These are phyloP conservation scores for Sminthurinus aureus DNA, from an alignment of 2,888 invertebrate genomes.

Conservation along the genomic window DNA sequence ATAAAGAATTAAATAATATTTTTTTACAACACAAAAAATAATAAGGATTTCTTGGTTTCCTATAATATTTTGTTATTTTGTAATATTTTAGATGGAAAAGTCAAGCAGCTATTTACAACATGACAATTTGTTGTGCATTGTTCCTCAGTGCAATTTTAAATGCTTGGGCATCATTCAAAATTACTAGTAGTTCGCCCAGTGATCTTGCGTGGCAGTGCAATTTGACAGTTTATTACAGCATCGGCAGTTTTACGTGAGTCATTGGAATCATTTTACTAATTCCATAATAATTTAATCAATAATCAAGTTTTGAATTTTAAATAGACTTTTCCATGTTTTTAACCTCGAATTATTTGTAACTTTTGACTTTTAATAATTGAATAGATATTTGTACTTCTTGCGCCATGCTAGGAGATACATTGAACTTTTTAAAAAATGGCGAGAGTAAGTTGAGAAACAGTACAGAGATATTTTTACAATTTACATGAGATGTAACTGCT, in stretches of 20 bases:
- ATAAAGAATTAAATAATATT: too few relatives aligned
- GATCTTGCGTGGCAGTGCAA: conserved; percentile 37
- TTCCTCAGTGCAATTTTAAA: conserved; percentile 18
- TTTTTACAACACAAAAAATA: too few relatives aligned
- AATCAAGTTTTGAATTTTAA: too few relatives aligned
- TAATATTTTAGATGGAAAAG: conserved; percentile 33
- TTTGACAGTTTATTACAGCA: conserved; percentile 46
- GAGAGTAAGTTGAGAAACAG: conserved; percentile 9
- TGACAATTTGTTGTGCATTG: not conserved
- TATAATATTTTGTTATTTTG: not conserved
- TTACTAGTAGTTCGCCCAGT: conserved; percentile 14
- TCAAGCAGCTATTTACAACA: not conserved
- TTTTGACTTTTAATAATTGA: too few relatives aligned
- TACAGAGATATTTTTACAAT: too few relatives aligned
- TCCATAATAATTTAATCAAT: too few relatives aligned
- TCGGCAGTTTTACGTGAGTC: conserved; percentile 52
- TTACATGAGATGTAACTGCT: too few relatives aligned
- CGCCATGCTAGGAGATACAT: conserved; percentile 37
- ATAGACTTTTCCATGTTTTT: too few relatives aligned
- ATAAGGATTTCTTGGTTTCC: too few relatives aligned
- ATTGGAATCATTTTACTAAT: not conserved
- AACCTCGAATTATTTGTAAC: too few relatives aligned
- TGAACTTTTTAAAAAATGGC: conserved; percentile 47
- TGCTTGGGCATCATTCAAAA: conserved; percentile 16
- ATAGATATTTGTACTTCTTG: conserved; percentile 49